Evolutionary conservation across 2,113 vertebrate species (phyloP).

Genomic region (Ifrita kowaldi): DNA sequence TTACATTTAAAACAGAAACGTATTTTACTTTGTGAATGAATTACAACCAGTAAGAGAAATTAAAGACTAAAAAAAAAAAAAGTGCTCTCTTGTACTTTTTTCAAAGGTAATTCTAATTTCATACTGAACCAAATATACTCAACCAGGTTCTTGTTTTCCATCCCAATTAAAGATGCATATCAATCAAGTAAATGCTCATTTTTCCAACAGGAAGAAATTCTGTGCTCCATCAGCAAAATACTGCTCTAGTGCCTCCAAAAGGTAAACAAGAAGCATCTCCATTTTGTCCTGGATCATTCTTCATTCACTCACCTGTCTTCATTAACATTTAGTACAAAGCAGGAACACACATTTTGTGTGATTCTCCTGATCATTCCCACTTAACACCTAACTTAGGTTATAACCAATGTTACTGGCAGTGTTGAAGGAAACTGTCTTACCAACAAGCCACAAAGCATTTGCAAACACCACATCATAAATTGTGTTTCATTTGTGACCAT

Average conservation of each 20-base stretch:
- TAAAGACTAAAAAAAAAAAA: conserved; percentile 4
- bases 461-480: neutral
- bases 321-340: neutral
- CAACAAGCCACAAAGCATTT: neutral
- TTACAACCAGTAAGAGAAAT: neutral
- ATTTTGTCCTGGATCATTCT: neutral
- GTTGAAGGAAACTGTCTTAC: neutral
- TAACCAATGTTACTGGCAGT: neutral
- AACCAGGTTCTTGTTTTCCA: neutral
- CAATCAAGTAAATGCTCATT: neutral
- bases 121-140: neutral
- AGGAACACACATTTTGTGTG: neutral
- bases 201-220: neutral
- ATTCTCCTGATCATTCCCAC: neutral
- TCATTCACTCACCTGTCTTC: neutral
- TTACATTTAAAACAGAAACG: neutral
- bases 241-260: neutral
- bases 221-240: neutral
- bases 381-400: neutral
- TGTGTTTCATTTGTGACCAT: neutral
- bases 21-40: neutral
- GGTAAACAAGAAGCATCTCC: neutral
- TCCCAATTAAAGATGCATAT: neutral
- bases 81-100: neutral
- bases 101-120: neutral